A percentile compares a stretch with the other conserved stretches of the same genome.
Conservation (phyloP, 2,888 invertebrate genomes). For the Lepetodrilus schrolli region DNA sequence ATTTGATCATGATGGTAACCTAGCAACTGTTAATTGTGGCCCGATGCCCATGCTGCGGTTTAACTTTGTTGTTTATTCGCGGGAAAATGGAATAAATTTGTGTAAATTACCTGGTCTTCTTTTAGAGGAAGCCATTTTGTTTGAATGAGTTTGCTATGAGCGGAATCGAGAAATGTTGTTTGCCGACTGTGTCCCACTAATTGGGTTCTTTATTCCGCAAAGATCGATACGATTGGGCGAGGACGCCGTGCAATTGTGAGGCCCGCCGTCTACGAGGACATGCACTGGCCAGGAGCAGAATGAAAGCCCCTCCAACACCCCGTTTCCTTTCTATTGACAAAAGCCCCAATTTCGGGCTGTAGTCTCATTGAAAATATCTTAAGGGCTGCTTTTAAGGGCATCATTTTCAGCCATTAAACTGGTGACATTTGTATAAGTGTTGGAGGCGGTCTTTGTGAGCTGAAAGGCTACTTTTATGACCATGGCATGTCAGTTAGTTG, state of each 20-base stretch:
- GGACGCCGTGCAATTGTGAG: neutral
- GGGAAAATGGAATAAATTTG: slow-evolving; percentile 21
- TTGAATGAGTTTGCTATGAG: neutral
- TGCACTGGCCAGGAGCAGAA: neutral
- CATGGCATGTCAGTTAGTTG: neutral
- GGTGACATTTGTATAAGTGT: slow-evolving; percentile 17
- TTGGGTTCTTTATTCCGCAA: slow-evolving; percentile 12
- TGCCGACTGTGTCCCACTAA: neutral
- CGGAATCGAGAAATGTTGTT: slow-evolving; percentile 1
- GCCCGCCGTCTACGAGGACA: neutral
- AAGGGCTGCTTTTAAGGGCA: neutral
- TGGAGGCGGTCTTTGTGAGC: neutral
- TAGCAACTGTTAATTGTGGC: slow-evolving; percentile 4
- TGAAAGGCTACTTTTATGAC: neutral
- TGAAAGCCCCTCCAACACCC: neutral
- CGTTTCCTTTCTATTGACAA: neutral
- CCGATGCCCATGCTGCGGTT: neutral
- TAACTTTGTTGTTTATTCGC: slow-evolving; percentile 10
- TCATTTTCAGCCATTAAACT: slow-evolving; percentile 1
- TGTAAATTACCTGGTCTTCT: neutral
- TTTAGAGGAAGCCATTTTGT: slow-evolving; percentile 22
- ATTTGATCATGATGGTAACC: too few species aligned
- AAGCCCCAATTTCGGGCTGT: neutral
- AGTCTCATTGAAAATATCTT: neutral
- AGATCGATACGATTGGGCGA: neutral